Conservation (phyloP, 2,113 vertebrate genomes). For the Numenius arquata region DNA sequence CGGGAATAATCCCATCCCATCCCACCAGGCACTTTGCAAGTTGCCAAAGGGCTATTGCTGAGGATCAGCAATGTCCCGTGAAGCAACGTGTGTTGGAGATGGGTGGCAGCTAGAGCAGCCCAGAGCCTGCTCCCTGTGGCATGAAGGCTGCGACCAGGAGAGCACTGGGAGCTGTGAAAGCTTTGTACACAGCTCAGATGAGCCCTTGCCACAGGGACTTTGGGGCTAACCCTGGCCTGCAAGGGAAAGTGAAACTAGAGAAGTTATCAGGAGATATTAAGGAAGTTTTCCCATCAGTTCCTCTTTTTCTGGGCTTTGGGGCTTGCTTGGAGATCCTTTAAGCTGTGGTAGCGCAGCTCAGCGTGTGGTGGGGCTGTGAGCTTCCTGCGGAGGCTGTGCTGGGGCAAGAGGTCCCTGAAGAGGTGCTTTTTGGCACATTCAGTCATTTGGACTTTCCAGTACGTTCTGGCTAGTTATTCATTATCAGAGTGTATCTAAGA, state of each 20-base stretch:
- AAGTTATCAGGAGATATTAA: background rate
- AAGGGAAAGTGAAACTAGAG: background rate
- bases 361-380: fast-evolving
- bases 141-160: background rate
- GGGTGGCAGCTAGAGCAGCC: background rate
- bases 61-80: fast-evolving
- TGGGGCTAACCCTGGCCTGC: background rate
- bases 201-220: background rate
- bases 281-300: background rate
- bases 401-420: background rate
- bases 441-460: background rate
- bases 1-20: background rate
- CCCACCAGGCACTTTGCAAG: fast-evolving
- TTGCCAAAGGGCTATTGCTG: background rate
- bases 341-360: fast-evolving
- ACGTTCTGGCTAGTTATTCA: background rate
- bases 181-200: fast-evolving
- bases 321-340: background rate
- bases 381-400: background rate
- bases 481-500: background rate
- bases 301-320: background rate
- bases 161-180: background rate
- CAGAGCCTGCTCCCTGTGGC: background rate
- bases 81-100: background rate
- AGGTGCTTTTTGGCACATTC: background rate